These are phyloP conservation scores for Hypselothyrea guttata DNA, from an alignment of 2,888 invertebrate genomes.

Conservation along the genomic window DNA sequence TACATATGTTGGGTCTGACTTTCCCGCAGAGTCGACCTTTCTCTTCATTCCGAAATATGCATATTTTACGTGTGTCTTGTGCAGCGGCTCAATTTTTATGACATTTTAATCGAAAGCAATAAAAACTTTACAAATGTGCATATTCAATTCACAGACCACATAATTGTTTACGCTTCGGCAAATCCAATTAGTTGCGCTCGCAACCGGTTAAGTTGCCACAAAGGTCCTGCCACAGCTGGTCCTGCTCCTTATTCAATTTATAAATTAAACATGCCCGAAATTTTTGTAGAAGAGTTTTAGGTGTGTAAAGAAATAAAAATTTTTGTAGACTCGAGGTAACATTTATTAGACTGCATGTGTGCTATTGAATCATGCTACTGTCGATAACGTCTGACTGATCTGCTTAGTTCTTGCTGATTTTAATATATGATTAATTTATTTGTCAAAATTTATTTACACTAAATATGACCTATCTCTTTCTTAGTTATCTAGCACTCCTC, in stretches of 20 bases:
- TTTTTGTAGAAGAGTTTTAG: too few relatives aligned
- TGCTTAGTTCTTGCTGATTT: too few relatives aligned
- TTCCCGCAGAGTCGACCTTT: not conserved
- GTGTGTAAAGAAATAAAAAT: too few relatives aligned
- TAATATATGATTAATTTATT: too few relatives aligned
- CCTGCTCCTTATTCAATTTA: slow-evolving; percentile 3
- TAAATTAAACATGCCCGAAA: too few relatives aligned
- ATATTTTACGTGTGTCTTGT: not conserved
- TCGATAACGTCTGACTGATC: too few relatives aligned
- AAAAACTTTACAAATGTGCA: slow-evolving; percentile 51
- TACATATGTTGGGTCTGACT: slow-evolving; percentile 60
- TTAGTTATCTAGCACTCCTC: not conserved
- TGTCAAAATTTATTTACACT: too few relatives aligned
- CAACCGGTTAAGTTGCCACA: slow-evolving; percentile 14
- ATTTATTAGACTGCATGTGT: too few relatives aligned
- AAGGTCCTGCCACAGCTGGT: slow-evolving; percentile 29
- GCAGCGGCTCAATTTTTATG: slow-evolving; percentile 49
- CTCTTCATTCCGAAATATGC: not conserved
- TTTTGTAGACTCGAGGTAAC: too few relatives aligned
- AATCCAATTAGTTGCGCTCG: slow-evolving; percentile 45
- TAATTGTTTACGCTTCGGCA: slow-evolving; percentile 65
- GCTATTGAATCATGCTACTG: too few relatives aligned
- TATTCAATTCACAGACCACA: slow-evolving; percentile 52
- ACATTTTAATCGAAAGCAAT: slow-evolving; percentile 73
- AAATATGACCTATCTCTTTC: too few relatives aligned